phyloP scores from a whole-genome alignment of 1,140 invertebrate species.

The Zaprionus ornatus region DNA sequence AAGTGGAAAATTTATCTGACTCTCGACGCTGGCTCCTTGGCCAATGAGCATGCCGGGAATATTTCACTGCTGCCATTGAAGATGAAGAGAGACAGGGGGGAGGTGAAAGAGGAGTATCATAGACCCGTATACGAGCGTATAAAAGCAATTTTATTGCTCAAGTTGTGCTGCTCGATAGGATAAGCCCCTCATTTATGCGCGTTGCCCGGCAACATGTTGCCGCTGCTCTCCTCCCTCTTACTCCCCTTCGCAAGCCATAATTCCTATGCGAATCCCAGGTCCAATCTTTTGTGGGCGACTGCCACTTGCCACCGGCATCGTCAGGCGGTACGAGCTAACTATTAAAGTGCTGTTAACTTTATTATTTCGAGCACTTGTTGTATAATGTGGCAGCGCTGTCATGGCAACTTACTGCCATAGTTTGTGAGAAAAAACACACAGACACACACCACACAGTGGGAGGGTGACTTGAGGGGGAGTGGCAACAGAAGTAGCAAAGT shows the following conservation, averaged over 20 bases:
- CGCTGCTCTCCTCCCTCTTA: slow-evolving; percentile 27
- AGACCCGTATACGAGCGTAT: slow-evolving; percentile 46
- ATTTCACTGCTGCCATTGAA: slow-evolving; percentile 48
- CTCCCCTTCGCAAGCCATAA: slow-evolving; percentile 8
- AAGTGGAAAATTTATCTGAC: slow-evolving; percentile 75
- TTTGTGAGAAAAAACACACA: slow-evolving; percentile 49
- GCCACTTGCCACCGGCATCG: slow-evolving; percentile 44
- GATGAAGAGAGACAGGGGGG: neutral
- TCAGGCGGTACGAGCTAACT: slow-evolving; percentile 59
- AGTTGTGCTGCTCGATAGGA: slow-evolving; percentile 77
- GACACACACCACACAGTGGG: slow-evolving; percentile 6
- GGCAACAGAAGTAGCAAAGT: slow-evolving; percentile 52
- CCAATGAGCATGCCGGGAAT: slow-evolving; percentile 65
- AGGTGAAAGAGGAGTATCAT: neutral
- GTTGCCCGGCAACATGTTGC: slow-evolving; percentile 78
- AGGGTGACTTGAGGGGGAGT: neutral
- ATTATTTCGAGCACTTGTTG: slow-evolving; percentile 82
- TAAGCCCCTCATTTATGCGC: slow-evolving; percentile 76
- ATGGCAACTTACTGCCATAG: slow-evolving; percentile 75
- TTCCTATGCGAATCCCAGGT: slow-evolving; percentile 39
- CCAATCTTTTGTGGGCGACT: slow-evolving; percentile 36
- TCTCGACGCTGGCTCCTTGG: slow-evolving; percentile 23
- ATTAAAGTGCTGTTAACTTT: slow-evolving; percentile 82
- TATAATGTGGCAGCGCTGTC: slow-evolving; percentile 78
- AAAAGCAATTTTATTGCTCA: slow-evolving; percentile 81